A percentile compares a stretch with the other conserved stretches of the same genome.
phyloP scores from a whole-genome alignment of 2,888 invertebrate species.

The Buathra laborator region DNA sequence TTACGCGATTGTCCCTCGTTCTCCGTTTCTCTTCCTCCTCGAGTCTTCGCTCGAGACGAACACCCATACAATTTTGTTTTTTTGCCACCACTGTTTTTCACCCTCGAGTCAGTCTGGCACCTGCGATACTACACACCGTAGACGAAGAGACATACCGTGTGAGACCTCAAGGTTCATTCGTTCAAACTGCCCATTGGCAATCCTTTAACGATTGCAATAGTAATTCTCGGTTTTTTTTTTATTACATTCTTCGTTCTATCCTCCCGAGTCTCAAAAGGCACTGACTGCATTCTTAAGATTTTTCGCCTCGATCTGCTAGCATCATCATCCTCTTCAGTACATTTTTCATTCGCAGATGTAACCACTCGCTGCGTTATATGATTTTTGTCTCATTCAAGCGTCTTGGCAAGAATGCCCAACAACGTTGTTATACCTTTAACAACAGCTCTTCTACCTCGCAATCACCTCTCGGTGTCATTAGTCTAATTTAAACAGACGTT shows the following conservation, averaged over 20 bases:
- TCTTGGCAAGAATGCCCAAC: slow-evolving; percentile 41
- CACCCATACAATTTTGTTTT: slow-evolving; percentile 20
- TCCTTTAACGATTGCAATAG: slow-evolving; percentile 49
- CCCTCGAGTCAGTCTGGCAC: slow-evolving; percentile 36
- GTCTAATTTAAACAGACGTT: slow-evolving; percentile 80
- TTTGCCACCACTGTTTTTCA: slow-evolving; percentile 22
- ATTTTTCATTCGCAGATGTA: slow-evolving; percentile 42
- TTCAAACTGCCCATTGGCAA: slow-evolving; percentile 29
- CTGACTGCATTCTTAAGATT: slow-evolving; percentile 43
- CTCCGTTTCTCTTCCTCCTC: slow-evolving; percentile 37
- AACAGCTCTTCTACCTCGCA: slow-evolving; percentile 34
- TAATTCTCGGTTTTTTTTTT: slow-evolving; percentile 13
- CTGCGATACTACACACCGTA: slow-evolving; percentile 29
- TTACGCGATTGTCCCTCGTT: slow-evolving; percentile 74
- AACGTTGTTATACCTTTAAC: neutral
- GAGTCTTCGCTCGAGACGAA: neutral
- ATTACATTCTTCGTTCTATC: slow-evolving; percentile 5
- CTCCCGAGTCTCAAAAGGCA: neutral
- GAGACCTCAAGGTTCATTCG: slow-evolving; percentile 17
- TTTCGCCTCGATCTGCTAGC: slow-evolving; percentile 9
- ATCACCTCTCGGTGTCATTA: slow-evolving; percentile 66
- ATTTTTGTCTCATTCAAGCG: slow-evolving; percentile 44
- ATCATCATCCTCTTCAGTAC: slow-evolving; percentile 19
- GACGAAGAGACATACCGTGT: slow-evolving; percentile 10
- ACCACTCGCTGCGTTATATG: slow-evolving; percentile 22